phyloP scores from a whole-genome alignment of 1,140 invertebrate genomes.

The Lepidurus arcticus region DNA sequence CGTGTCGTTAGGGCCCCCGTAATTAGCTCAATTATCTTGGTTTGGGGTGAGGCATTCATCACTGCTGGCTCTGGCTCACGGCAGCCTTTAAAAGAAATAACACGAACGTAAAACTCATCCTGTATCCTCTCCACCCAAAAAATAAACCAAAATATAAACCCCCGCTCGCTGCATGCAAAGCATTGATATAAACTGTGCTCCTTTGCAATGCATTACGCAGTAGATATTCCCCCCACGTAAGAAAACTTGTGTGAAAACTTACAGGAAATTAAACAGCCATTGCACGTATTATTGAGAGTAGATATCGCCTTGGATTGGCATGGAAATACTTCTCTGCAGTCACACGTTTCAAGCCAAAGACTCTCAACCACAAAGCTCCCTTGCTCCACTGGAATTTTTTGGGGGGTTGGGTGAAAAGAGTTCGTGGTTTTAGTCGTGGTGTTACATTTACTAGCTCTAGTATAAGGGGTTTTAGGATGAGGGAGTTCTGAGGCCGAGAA shows the following conservation, averaged over 20 bases:
- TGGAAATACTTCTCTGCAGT: neutral
- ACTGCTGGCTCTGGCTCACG: neutral
- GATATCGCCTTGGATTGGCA: neutral
- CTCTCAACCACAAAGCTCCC: neutral
- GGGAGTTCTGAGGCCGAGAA: neutral
- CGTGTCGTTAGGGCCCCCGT: slow-evolving; percentile 1
- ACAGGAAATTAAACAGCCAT: neutral
- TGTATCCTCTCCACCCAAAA: neutral
- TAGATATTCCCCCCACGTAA: neutral
- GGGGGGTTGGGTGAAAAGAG: neutral
- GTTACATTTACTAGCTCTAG: neutral
- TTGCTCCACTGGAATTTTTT: neutral
- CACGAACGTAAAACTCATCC: neutral
- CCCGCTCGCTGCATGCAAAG: neutral
- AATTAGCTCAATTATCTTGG: slow-evolving; percentile 22
- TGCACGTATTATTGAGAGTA: neutral
- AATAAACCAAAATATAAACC: neutral
- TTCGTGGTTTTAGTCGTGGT: neutral
- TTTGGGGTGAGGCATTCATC: slow-evolving; percentile 11
- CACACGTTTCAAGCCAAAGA: neutral
- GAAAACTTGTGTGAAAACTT: neutral
- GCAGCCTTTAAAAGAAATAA: neutral
- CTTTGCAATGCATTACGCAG: neutral
- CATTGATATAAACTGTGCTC: neutral
- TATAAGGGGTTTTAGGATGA: neutral